These are phyloP conservation scores for Pontoporia blainvillei DNA, from an alignment of 2,113 vertebrate genomes.

Conservation along the genomic window DNA sequence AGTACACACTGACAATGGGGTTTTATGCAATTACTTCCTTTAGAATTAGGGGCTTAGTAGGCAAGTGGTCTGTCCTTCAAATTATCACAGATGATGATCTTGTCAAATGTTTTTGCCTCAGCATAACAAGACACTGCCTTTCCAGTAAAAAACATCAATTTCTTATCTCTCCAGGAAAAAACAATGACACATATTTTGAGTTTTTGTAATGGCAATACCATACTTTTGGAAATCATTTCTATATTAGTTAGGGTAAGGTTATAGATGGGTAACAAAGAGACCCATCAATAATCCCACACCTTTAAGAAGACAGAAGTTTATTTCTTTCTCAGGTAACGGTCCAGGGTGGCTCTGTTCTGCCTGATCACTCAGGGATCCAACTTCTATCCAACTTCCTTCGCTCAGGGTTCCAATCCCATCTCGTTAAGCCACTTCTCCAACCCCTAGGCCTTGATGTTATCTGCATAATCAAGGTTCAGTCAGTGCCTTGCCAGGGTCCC, in stretches of 20 bases:
- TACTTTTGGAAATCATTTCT: not conserved
- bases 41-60: not conserved
- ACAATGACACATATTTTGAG: not conserved
- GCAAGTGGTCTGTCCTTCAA: not conserved
- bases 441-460: not conserved
- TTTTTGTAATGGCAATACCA: not conserved
- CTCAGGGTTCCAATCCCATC: no score
- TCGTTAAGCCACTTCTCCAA: not conserved
- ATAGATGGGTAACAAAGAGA: not conserved
- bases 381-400: not conserved
- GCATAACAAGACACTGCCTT: not conserved
- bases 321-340: not conserved
- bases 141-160: not conserved
- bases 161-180: not conserved
- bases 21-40: not conserved
- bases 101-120: not conserved
- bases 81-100: not conserved
- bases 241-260: not conserved
- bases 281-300: not conserved
- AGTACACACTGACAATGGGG: not conserved
- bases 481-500: not conserved
- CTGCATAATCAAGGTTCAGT: not conserved
- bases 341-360: not conserved
- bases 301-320: not conserved
- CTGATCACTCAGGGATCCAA: not conserved